Percentiles rank a stretch among this genome's conserved stretches.
Evolutionary conservation across 23 tunicate species (phyloP).

Genomic region (Halocynthia roretzi): DNA sequence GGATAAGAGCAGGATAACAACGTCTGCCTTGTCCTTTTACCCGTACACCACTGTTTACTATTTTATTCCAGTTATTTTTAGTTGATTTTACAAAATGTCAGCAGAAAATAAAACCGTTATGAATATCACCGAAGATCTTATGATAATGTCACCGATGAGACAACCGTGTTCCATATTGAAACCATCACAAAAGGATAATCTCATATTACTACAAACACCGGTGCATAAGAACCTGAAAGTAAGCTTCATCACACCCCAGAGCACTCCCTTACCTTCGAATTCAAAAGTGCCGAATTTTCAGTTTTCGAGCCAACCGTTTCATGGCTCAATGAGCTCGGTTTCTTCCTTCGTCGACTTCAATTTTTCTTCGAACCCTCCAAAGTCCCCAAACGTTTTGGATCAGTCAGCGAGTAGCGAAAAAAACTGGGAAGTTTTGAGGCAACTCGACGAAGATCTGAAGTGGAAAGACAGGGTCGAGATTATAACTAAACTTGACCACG

Average conservation of each 20-base stretch:
- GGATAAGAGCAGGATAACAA: no score
- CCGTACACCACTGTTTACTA: no score
- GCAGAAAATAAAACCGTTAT: no score
- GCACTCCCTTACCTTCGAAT: constrained; percentile 24
- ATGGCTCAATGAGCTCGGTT: no score
- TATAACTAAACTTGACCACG: constrained; percentile 55
- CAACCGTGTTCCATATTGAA: constrained; percentile 42
- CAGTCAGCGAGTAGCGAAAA: neutral
- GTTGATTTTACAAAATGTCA: no score
- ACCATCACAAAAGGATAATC: constrained; percentile 41
- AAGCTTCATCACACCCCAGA: constrained; percentile 51
- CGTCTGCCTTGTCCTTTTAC: no score
- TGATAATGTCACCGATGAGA: constrained; percentile 25
- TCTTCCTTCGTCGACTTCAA: no score
- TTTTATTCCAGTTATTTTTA: no score
- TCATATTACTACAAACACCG: constrained; percentile 58
- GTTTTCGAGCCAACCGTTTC: no score
- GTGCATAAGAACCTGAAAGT: constrained; percentile 66
- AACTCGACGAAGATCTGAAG: constrained; percentile 31
- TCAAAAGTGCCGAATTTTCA: no score
- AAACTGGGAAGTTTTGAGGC: constrained; percentile 9
- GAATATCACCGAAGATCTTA: neutral
- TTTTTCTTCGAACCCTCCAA: no score
- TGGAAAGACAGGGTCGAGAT: constrained; percentile 75
- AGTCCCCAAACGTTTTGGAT: no score